phyloP scores from a whole-genome alignment of 2,888 invertebrate genomes.

The Epiblema foenella region DNA sequence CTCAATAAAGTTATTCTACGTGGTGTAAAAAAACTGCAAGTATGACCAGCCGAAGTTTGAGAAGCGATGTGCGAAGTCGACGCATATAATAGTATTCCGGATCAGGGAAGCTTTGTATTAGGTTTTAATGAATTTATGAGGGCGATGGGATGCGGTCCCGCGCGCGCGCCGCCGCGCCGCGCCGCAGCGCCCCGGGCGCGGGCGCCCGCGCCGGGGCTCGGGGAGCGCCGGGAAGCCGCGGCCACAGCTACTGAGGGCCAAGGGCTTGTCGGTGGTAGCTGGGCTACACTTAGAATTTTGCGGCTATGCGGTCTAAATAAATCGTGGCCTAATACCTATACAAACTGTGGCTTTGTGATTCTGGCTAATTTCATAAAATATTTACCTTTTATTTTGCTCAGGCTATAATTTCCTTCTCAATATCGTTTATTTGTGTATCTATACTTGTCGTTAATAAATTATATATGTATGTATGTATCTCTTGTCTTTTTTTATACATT shows the following conservation, averaged over 20 bases:
- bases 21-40: background rate
- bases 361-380: too few species aligned
- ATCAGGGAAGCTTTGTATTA: conserved; percentile 44
- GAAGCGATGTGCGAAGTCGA: conserved; percentile 15
- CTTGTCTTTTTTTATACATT: too few species aligned
- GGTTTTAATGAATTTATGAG: conserved; percentile 48
- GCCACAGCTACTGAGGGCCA: background rate
- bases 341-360: too few species aligned
- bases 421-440: too few species aligned
- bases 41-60: conserved; percentile 7
- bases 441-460: too few species aligned
- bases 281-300: background rate
- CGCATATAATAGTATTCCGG: conserved; percentile 44
- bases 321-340: too few species aligned
- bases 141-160: conserved; percentile 40
- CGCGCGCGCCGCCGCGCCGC: background rate
- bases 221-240: background rate
- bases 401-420: too few species aligned
- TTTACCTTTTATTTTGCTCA: too few species aligned
- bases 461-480: too few species aligned
- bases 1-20: background rate
- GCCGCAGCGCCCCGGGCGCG: background rate
- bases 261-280: background rate
- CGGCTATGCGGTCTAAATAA: too few species aligned
- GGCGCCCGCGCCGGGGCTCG: background rate